Conservation (phyloP, 2,113 vertebrate species). For the Strigops habroptila region DNA sequence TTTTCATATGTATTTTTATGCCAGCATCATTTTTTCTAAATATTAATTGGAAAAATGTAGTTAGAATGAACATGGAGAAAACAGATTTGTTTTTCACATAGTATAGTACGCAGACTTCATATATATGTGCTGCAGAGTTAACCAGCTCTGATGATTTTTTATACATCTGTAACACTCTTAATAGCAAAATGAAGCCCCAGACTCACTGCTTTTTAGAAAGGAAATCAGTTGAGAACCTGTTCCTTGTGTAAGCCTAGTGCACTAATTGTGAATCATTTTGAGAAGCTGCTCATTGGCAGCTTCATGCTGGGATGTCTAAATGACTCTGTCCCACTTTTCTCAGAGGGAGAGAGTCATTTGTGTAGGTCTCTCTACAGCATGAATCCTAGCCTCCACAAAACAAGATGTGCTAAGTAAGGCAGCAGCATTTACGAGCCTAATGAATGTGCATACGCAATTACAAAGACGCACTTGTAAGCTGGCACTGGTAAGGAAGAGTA, state of each 20-base stretch:
- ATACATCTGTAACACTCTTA: neutral
- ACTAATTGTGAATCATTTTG: constrained; percentile 51
- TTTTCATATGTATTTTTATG: neutral
- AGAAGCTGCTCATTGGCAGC: constrained; percentile 22
- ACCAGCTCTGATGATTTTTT: neutral
- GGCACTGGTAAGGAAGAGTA: constrained; percentile 28
- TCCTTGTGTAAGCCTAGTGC: neutral
- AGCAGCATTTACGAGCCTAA: constrained; percentile 43
- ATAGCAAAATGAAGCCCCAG: neutral
- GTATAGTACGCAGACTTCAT: neutral
- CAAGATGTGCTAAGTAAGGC: constrained; percentile 19
- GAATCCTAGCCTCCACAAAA: constrained; percentile 53
- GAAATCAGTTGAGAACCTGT: neutral
- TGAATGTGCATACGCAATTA: constrained; percentile 44
- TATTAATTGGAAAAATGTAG: neutral
- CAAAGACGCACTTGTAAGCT: constrained; percentile 42
- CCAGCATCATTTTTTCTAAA: neutral
- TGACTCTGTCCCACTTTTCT: constrained; percentile 26
- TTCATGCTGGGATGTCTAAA: constrained; percentile 42
- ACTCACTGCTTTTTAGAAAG: neutral
- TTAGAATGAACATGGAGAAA: neutral
- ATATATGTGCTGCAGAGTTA: neutral
- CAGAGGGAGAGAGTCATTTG: constrained; percentile 14
- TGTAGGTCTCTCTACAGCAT: constrained; percentile 31
- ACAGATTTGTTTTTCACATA: neutral